Base-by-base conservation (phyloP, 2,113 vertebrate species). In the Periophthalmus modestus region DNA sequence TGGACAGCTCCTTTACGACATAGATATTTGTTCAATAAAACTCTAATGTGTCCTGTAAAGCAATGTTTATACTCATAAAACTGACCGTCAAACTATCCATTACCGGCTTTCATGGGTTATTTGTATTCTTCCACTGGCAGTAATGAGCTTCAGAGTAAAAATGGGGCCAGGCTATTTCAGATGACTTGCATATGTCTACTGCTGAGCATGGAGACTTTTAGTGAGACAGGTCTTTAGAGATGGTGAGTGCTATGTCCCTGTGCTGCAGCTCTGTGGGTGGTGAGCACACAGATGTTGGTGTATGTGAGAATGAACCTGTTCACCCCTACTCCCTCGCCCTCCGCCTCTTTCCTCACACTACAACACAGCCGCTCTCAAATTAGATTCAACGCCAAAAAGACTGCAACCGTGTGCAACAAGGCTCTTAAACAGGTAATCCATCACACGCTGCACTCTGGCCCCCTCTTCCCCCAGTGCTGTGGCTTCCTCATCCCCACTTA, bases 361-460 rank as follows among this genome's bases (percentile, higher is more conserved):
- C 4, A 7, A 52, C 50, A 52, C 75, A 72, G 77, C 66, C 75
- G 80, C 83, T 82, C 73, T 72, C 78, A 86, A 83, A 89, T 90
- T 78, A 88, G 85, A 88, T 85, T 85, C 70, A 74, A 77, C 70
- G 78, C 84, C 72, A 88, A 86, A 46, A 82, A 75, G 85, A 85
- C 80, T 83, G 87, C 82, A 83, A 74, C 75, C 77, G 55, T 3
- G 74, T 79, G 86, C 85, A 88, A 80, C 82, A 81, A 75, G 68
- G 71, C 82, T 77, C 81, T 89, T 86, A 73, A 84, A 71, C 85
- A 74, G 80, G 84, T 89, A 88, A 90, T 85, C 85, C 87, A 84
- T 88, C 75, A 84, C 72, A 57, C 54, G 33, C 36, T 68, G 65
- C 61, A 62, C 66, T 55, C 78, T n/a, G 23, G 54, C 65, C 75